phyloP scores from a whole-genome alignment of 2,797 vertebrate genomes.

The Cetoscarus ocellatus region DNA sequence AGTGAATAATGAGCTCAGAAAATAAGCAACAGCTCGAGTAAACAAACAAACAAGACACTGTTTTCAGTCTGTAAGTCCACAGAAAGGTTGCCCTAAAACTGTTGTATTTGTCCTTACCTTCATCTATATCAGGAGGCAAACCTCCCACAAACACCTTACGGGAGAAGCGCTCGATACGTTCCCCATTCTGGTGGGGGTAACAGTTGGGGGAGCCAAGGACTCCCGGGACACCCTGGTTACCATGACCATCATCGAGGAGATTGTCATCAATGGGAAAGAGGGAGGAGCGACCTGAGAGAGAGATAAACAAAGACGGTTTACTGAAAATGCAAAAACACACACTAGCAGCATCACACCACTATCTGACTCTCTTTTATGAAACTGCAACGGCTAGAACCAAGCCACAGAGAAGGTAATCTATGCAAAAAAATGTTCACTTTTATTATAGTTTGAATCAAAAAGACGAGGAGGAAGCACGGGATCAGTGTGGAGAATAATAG shows the following conservation, averaged over 20 bases:
- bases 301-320: neutral
- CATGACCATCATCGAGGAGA: conserved; percentile 94
- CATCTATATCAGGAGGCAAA: conserved; percentile 97
- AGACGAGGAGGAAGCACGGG: conserved; percentile 38
- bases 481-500: conserved; percentile 32
- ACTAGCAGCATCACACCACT: neutral
- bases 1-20: too few relatives aligned
- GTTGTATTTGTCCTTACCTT: conserved; percentile 84
- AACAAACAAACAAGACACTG: too few relatives aligned
- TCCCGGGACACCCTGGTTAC: conserved; percentile 91
- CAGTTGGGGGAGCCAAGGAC: conserved; percentile 92
- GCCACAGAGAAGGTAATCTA: neutral
- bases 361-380: too few relatives aligned
- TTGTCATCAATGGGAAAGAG: conserved; percentile 98
- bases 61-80: too few relatives aligned
- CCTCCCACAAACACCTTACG: conserved; percentile 98
- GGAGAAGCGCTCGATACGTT: conserved; percentile 96
- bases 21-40: too few relatives aligned
- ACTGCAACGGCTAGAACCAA: too few relatives aligned
- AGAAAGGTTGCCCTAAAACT: neutral
- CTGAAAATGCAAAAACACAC: conserved; percentile 2
- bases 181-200: conserved; percentile 96
- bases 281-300: conserved; percentile 91
- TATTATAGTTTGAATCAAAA: conserved; percentile 10
- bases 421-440: conserved; percentile 24